Conservation (phyloP, 2,888 invertebrate genomes). For the Eilema griseolum region DNA sequence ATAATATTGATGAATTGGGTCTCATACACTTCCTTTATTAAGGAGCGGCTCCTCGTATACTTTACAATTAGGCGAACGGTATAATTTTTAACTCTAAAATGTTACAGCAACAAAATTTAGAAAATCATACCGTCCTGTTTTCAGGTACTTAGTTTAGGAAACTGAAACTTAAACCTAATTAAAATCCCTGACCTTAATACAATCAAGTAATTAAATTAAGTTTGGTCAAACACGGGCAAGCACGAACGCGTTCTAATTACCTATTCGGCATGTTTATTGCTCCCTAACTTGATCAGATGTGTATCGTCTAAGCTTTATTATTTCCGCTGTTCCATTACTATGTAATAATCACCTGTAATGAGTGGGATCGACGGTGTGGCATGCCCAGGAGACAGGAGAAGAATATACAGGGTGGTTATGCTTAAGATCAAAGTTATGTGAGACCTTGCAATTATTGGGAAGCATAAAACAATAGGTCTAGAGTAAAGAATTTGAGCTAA, state of each 20-base stretch:
- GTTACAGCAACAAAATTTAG: too few relatives aligned
- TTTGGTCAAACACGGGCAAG: constrained; percentile 30
- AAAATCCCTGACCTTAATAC: background rate
- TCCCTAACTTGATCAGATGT: constrained; percentile 53
- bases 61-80: too few relatives aligned
- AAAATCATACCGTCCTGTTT: too few relatives aligned
- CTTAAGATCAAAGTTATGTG: too few relatives aligned
- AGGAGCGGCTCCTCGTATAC: too few relatives aligned
- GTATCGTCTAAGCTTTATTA: constrained; percentile 60
- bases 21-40: too few relatives aligned
- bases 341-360: constrained; percentile 41
- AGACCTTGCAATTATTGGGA: too few relatives aligned
- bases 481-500: too few relatives aligned
- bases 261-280: constrained; percentile 50
- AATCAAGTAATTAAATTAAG: constrained; percentile 22
- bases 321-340: constrained; percentile 55
- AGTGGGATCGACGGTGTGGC: constrained; percentile 15
- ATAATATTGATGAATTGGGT: too few relatives aligned
- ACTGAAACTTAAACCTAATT: background rate
- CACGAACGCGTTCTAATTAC: constrained; percentile 56
- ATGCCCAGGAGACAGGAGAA: background rate
- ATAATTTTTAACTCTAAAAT: too few relatives aligned
- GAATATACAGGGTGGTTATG: background rate
- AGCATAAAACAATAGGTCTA: too few relatives aligned
- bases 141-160: too few relatives aligned